Evolutionary conservation across 2,797 vertebrate species (phyloP).

Genomic region (Premnoplex brunnescens): DNA sequence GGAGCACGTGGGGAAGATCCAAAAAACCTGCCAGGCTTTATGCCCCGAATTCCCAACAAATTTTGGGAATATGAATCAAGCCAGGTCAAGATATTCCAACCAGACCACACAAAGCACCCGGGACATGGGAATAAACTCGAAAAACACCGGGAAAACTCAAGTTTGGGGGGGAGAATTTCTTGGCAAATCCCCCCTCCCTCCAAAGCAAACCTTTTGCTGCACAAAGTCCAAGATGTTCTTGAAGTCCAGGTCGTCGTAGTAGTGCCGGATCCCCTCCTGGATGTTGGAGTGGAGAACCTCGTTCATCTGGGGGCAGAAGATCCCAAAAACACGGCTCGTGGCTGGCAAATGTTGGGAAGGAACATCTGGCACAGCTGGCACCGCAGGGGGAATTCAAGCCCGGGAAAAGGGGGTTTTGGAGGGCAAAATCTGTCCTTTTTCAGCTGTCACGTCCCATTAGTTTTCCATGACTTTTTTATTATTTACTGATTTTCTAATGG

Average conservation of each 20-base stretch:
- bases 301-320: slow-evolving; percentile 75
- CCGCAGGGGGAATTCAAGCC: rapidly evolving
- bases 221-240: slow-evolving; percentile 94
- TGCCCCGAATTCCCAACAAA: background rate
- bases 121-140: background rate
- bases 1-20: background rate
- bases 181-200: background rate
- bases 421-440: background rate
- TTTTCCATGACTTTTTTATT: background rate
- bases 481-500: background rate
- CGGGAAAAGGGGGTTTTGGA: background rate
- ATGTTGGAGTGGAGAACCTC: slow-evolving; percentile 87
- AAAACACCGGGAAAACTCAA: background rate
- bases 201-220: slow-evolving; percentile 83
- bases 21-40: background rate
- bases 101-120: too few relatives aligned
- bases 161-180: rapidly evolving
- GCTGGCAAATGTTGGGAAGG: background rate
- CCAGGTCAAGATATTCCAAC: background rate
- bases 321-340: rapidly evolving
- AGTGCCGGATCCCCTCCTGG: slow-evolving; percentile 89
- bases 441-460: background rate
- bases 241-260: slow-evolving; percentile 93
- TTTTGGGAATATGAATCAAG: background rate
- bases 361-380: too few relatives aligned